Base-by-base conservation (phyloP, 2,888 invertebrate genomes). In the Rutpela maculata region DNA sequence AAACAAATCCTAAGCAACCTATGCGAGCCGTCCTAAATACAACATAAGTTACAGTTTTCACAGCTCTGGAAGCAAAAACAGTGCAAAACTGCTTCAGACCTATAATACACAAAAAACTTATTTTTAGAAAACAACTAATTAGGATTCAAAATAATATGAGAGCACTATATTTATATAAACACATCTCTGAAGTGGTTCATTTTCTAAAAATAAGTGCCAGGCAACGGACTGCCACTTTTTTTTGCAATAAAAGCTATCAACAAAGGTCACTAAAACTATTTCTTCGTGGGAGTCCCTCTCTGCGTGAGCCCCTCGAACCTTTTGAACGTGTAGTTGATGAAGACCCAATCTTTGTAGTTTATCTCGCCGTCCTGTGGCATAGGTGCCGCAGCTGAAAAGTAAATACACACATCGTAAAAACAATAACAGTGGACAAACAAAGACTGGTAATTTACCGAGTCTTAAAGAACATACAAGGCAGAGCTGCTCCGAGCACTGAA, bases 271-370 rank as follows among this genome's bases (percentile, higher is more conserved):
- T 38, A 75, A 76, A 76, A 86, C 90, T 92, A 95, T 92, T 95
- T 95, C 90, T 95, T 95, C 85, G 94, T 94, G 66, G 95, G 95
- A 78, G 95, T 94, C 81, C 96, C 97, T 86, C 97, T 93, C 89
- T 98, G 98, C 70, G 98, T 98, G 82, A 98, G 93, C 35, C 98
- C 99, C 91, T 99, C 99, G 91, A 99, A 99, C 85, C 99, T 93
- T 90, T 99, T 99, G 93, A 99, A 99, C 80, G 99, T 99, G 91
- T 99, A 99, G 92, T 99, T 99, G 89, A 99, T 98, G 91, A 99
- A 99, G 85, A 99, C 99, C 98, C 99, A 99, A 93, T 99, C 99
- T 92, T 99, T 99, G 91, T 97, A 96, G 86, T 95, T 95, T 82
- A 95, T 94, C 90, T 97, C 97, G 80, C 97, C 97, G 88, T 97